phyloP scores from a whole-genome alignment of 2,888 invertebrate genomes.

The Timandra comae region DNA sequence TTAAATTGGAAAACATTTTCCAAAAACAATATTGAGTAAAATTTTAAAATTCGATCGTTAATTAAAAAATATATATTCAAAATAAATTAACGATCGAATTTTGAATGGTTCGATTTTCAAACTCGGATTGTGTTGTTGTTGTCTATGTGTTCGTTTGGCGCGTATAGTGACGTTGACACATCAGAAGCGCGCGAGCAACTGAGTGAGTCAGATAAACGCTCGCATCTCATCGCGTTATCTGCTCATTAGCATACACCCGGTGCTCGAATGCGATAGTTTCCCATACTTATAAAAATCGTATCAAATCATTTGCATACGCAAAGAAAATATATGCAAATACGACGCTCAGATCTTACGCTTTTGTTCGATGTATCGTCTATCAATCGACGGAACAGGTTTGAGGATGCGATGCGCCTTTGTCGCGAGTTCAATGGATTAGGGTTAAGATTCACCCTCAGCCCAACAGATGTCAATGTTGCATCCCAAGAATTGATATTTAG shows the following conservation, averaged over 20 bases:
- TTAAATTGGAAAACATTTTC: background rate
- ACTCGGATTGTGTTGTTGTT: slow-evolving; percentile 28
- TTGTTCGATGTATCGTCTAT: slow-evolving; percentile 57
- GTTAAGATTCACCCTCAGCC: slow-evolving; percentile 49
- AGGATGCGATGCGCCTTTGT: slow-evolving; percentile 54
- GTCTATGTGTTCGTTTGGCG: too few species aligned
- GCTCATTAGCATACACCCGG: slow-evolving; percentile 61
- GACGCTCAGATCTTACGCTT: slow-evolving; percentile 44
- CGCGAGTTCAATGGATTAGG: slow-evolving; percentile 60
- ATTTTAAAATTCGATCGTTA: slow-evolving; percentile 7
- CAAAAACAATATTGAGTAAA: slow-evolving; percentile 1
- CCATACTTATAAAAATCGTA: slow-evolving; percentile 58
- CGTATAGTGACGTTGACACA: slow-evolving; percentile 50
- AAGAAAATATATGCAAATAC: slow-evolving; percentile 71
- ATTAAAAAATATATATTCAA: slow-evolving; percentile 10
- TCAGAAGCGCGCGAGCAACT: slow-evolving; percentile 68
- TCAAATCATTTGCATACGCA: slow-evolving; percentile 61
- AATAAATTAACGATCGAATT: slow-evolving; percentile 11
- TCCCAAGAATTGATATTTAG: slow-evolving; percentile 52
- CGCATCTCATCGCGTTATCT: slow-evolving; percentile 56
- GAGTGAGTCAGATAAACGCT: slow-evolving; percentile 57
- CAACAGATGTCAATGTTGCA: slow-evolving; percentile 67
- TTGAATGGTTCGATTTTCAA: slow-evolving; percentile 30
- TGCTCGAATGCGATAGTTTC: slow-evolving; percentile 31
- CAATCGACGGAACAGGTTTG: slow-evolving; percentile 74